Evolutionary conservation across 2,888 invertebrate genomes (phyloP).

Genomic region (Chrysodeixis includens): DNA sequence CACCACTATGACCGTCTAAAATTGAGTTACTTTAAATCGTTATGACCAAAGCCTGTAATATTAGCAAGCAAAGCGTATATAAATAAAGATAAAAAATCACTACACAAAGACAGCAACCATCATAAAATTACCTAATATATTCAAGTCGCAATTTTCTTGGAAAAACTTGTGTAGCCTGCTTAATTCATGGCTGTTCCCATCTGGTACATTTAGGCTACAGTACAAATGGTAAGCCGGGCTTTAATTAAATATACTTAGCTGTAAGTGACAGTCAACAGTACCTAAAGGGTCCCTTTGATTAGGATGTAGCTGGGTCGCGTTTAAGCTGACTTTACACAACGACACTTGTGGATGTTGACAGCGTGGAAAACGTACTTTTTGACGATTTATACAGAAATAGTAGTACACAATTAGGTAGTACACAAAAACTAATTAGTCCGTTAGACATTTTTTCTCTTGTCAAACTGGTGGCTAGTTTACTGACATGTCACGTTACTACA

Average conservation of each 20-base stretch:
- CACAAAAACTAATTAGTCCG: no score
- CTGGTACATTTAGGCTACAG: background rate
- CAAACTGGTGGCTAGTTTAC: no score
- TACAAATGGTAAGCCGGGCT: background rate
- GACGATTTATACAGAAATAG: no score
- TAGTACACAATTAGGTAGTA: no score
- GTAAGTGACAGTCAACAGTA: constrained; percentile 4
- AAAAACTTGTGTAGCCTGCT: background rate
- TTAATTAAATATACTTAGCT: constrained; percentile 7
- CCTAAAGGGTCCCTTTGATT: constrained; percentile 5
- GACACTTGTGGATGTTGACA: background rate
- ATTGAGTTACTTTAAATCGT: no score
- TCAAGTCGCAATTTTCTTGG: background rate
- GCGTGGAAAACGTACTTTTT: background rate
- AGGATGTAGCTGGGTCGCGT: background rate
- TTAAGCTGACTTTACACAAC: background rate
- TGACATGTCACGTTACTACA: no score
- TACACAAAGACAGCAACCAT: background rate
- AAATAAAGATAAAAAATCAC: no score
- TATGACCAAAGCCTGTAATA: no score
- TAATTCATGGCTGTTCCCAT: background rate
- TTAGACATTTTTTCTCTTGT: no score
- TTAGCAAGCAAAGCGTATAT: no score
- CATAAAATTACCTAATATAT: background rate
- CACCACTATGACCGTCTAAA: no score